Conservation (phyloP, 2,113 vertebrate genomes). For the Tretioscincus oriximinensis region DNA sequence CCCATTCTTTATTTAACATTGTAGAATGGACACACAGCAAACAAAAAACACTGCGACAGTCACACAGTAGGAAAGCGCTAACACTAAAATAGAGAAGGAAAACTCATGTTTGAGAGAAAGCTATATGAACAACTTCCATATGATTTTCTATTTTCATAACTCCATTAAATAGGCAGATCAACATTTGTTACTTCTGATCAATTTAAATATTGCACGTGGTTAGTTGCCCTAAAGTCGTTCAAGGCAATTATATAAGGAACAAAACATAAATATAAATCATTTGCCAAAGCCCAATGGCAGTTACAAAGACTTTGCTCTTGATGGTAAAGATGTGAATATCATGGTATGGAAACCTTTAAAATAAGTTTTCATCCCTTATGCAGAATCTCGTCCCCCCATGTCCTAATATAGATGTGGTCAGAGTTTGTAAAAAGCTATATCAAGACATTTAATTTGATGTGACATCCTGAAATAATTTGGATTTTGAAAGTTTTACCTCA, state of each 20-base stretch:
- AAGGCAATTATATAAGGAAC: too few species aligned
- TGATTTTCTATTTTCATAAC: not conserved
- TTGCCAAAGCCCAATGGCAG: not conserved
- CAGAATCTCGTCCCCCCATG: too few species aligned
- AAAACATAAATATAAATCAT: not conserved
- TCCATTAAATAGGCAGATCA: not conserved
- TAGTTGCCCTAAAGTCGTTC: too few species aligned
- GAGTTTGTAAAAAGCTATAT: not conserved
- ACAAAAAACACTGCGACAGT: not conserved
- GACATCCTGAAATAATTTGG: not conserved
- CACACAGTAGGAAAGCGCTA: not conserved
- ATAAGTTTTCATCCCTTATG: too few species aligned
- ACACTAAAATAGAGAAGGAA: not conserved
- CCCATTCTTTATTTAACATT: too few species aligned
- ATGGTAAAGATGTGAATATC: not conserved
- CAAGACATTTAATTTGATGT: not conserved
- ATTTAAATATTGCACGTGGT: too few species aligned
- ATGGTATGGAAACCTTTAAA: not conserved
- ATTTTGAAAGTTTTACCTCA: constrained; percentile 65
- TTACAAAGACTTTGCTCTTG: not conserved
- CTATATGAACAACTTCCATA: not conserved
- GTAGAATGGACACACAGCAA: too few species aligned
- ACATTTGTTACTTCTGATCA: not conserved
- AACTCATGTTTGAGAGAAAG: too few species aligned
- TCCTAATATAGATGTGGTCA: too few species aligned